Evolutionary conservation across 2,113 vertebrate genomes (phyloP).

Genomic region (Oncorhynchus masou): DNA sequence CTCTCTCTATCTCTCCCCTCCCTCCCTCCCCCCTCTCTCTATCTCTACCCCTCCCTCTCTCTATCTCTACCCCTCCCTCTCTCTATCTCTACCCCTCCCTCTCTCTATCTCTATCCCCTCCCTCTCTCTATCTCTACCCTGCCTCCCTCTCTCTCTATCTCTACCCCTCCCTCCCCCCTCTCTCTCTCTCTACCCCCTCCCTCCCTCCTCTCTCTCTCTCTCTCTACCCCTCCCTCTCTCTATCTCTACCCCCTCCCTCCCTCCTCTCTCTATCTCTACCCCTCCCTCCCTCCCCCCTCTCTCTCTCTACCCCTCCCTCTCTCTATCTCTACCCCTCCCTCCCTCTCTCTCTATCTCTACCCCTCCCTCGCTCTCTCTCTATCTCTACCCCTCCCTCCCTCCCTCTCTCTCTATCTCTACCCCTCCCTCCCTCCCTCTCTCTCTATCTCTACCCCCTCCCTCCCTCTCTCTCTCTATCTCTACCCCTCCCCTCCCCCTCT

Average conservation of each 20-base stretch:
- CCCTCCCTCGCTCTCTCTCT: neutral
- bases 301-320: neutral
- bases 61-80: neutral
- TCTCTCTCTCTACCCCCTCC: slow-evolving; percentile 19
- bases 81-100: slow-evolving; percentile 27
- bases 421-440: neutral
- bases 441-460: too few species aligned
- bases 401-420: neutral
- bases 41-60: neutral
- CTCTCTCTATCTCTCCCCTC: too few species aligned
- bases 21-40: too few species aligned
- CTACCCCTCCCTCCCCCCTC: neutral
- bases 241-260: too few species aligned
- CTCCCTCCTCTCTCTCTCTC: neutral
- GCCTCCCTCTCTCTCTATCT: too few species aligned
- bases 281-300: too few species aligned
- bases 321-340: too few species aligned
- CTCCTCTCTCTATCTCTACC: slow-evolving; percentile 22
- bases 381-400: neutral
- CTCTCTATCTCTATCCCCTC: neutral
- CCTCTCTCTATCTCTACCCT: too few species aligned
- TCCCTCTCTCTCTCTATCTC: too few species aligned
- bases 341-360: neutral
- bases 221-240: too few species aligned
- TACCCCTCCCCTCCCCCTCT: neutral